Percentiles rank a stretch among this genome's conserved stretches.
These are phyloP conservation scores for Diphyllodes magnificus DNA, from an alignment of 2,113 vertebrate genomes.

Conservation along the genomic window DNA sequence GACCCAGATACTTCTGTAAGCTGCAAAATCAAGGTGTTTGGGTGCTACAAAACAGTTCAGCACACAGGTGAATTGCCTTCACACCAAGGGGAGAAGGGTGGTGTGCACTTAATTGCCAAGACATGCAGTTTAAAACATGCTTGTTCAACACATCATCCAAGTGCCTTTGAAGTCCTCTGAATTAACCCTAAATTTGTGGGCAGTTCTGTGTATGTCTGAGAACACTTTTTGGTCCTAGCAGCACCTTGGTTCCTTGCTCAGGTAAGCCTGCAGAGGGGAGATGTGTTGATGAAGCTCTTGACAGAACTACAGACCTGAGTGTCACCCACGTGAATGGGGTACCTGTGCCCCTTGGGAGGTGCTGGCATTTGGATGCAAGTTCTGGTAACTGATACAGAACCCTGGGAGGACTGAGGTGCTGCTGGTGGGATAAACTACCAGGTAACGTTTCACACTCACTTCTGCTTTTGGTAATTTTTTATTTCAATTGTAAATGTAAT, in stretches of 20 bases:
- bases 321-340: rapidly evolving
- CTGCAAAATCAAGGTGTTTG: background rate
- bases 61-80: background rate
- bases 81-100: background rate
- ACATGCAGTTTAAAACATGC: background rate
- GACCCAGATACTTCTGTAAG: background rate
- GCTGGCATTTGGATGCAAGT: background rate
- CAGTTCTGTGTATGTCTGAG: background rate
- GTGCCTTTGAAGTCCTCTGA: background rate
- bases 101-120: background rate
- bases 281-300: background rate
- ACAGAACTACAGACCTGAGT: background rate
- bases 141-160: background rate
- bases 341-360: background rate
- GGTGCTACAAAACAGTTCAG: background rate
- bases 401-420: background rate
- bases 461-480: background rate
- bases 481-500: rapidly evolving
- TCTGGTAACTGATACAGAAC: background rate
- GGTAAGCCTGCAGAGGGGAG: background rate
- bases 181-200: background rate
- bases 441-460: background rate
- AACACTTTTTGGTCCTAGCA: background rate
- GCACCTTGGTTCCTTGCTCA: background rate
- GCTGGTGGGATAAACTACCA: background rate